A percentile compares a stretch with the other conserved stretches of the same genome.
Evolutionary conservation across 2,797 vertebrate species (phyloP).

Genomic region (Enteromius afrohamiltoni): DNA sequence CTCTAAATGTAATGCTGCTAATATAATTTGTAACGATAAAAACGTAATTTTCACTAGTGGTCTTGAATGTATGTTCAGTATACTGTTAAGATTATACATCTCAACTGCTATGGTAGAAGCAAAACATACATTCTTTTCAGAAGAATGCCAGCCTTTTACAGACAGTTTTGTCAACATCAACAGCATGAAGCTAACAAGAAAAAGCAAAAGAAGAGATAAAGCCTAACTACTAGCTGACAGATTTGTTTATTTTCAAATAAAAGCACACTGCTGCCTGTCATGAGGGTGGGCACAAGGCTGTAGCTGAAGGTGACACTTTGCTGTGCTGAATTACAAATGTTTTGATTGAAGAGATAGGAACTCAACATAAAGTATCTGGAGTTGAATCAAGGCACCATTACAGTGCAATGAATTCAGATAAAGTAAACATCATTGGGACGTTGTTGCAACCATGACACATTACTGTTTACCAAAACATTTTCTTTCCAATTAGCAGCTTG

Average conservation of each 20-base stretch:
- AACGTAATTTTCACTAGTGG: not conserved
- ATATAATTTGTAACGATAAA: not conserved
- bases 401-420: slow-evolving; percentile 25
- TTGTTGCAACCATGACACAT: slow-evolving; percentile 30
- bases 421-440: slow-evolving; percentile 22
- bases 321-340: slow-evolving; percentile 36
- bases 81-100: not conserved
- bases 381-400: slow-evolving; percentile 30
- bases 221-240: slow-evolving; percentile 41
- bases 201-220: slow-evolving; percentile 28
- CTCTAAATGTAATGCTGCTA: not conserved
- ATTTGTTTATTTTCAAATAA: slow-evolving; percentile 44
- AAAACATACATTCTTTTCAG: not conserved
- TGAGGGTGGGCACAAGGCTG: slow-evolving; percentile 28
- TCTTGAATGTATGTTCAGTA: not conserved
- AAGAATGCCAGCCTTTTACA: not conserved
- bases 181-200: slow-evolving; percentile 23
- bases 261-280: slow-evolving; percentile 31
- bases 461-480: slow-evolving; percentile 45
- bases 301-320: slow-evolving; percentile 49
- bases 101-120: not conserved
- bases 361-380: slow-evolving; percentile 18
- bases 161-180: not conserved
- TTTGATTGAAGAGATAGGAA: slow-evolving; percentile 37
- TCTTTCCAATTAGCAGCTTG: slow-evolving; percentile 50